Percentiles rank a stretch among this genome's conserved stretches.
Conservation (phyloP, 2,113 vertebrate genomes). For the Coreoperca whiteheadi region DNA sequence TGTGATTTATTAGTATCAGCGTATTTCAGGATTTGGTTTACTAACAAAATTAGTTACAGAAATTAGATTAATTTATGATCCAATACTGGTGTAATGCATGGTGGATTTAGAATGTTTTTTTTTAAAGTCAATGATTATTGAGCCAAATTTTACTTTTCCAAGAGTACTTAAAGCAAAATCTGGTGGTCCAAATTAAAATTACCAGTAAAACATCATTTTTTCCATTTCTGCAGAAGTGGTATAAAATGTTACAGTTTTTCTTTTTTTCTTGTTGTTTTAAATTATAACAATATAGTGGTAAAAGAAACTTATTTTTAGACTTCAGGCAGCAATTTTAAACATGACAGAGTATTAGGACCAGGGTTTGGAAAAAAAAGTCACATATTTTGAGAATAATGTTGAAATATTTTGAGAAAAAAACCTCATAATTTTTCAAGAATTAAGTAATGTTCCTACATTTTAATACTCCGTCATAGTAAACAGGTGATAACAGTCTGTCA, state of each 20-base stretch:
- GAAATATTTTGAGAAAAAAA: no score
- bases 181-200: neutral
- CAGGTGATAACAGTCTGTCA: no score
- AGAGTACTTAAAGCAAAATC: neutral
- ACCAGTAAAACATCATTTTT: neutral
- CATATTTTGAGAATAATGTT: no score
- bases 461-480: no score
- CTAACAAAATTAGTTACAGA: conserved; percentile 18
- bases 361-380: no score
- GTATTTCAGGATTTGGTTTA: neutral
- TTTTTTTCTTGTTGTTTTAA: neutral
- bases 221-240: neutral
- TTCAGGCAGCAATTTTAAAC: no score
- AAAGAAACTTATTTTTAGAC: neutral
- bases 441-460: no score
- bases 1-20: conserved; percentile 46
- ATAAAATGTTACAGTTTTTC: neutral
- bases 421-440: no score
- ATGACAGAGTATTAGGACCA: no score
- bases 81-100: conserved; percentile 5
- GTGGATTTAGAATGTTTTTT: neutral
- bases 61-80: conserved; percentile 49
- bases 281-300: neutral
- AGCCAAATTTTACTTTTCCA: neutral
- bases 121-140: neutral